Evolutionary conservation across 2,797 vertebrate species (phyloP).

Genomic region (Hirundo rustica): DNA sequence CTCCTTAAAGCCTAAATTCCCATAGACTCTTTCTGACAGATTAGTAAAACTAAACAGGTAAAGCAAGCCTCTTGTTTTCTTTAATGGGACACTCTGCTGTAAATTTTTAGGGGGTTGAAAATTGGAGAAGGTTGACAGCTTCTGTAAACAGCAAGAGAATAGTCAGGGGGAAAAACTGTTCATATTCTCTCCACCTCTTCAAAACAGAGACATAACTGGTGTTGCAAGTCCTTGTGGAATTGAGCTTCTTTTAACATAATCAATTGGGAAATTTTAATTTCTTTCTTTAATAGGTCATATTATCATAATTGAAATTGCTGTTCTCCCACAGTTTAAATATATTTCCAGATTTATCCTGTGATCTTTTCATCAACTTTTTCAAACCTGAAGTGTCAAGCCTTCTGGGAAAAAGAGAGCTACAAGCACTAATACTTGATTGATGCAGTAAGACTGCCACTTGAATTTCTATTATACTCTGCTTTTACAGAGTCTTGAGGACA

Average conservation of each 20-base stretch:
- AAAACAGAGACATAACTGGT: not conserved
- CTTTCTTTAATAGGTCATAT: conserved; percentile 74
- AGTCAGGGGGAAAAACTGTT: not conserved
- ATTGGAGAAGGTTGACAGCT: not conserved
- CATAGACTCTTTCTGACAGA: not conserved
- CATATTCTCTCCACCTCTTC: conserved; percentile 15
- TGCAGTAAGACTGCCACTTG: conserved; percentile 8
- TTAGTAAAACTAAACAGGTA: not conserved
- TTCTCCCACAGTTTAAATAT: conserved; percentile 58
- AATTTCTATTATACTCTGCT: conserved; percentile 37
- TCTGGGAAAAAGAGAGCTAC: conserved; percentile 35
- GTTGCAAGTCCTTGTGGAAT: not conserved
- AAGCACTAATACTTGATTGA: conserved; percentile 47
- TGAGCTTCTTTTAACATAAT: conserved; percentile 40
- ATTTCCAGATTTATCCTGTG: conserved; percentile 59
- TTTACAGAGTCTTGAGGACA: not conserved
- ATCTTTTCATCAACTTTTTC: conserved; percentile 65
- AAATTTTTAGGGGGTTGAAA: not conserved
- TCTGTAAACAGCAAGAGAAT: conserved; percentile 10
- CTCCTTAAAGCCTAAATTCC: not conserved
- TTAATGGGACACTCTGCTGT: not conserved
- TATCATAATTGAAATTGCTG: conserved; percentile 74
- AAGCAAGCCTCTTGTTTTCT: not conserved
- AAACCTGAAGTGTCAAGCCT: conserved; percentile 28
- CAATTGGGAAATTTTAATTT: conserved; percentile 49